Percentiles rank a stretch among this genome's conserved stretches.
Evolutionary conservation across 92 coral and sea anemone genomes (phyloP).

Genomic region (Montipora capitata): DNA sequence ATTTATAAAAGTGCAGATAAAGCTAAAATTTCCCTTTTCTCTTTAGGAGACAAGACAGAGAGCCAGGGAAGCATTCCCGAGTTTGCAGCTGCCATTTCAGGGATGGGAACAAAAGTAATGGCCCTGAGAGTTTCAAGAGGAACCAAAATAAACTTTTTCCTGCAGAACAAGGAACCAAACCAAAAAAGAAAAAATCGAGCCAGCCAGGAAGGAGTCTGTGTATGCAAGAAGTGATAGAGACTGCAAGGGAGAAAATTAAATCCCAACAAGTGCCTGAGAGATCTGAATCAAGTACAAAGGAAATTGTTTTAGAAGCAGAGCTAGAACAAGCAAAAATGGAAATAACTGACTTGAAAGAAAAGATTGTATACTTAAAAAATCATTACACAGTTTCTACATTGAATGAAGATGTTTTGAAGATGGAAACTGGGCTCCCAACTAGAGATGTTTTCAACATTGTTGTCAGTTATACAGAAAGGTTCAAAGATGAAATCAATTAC

Average conservation of each 20-base stretch:
- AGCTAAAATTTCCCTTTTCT: no score
- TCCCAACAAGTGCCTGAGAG: neutral
- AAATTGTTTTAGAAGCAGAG: conserved; percentile 43
- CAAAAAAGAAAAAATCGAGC: neutral
- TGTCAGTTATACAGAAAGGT: conserved; percentile 28
- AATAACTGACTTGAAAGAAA: neutral
- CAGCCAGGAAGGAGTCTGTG: no score
- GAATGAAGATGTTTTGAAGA: conserved; percentile 31
- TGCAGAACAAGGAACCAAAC: neutral
- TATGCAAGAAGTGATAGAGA: conserved; percentile 8
- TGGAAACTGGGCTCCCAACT: conserved; percentile 73
- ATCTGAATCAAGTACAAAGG: conserved; percentile 7
- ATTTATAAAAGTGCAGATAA: no score
- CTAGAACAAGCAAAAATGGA: conserved; percentile 28
- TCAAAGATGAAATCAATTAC: conserved; percentile 44
- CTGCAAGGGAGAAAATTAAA: neutral
- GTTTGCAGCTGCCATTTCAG: conserved; percentile 61
- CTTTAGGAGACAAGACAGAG: no score
- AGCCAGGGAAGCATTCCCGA: conserved; percentile 12
- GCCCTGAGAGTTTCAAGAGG: conserved; percentile 33
- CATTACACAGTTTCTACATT: conserved; percentile 34
- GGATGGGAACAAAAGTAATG: conserved; percentile 44
- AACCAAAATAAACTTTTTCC: conserved; percentile 38
- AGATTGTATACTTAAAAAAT: neutral
- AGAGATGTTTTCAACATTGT: conserved; percentile 52